A percentile compares a stretch with the other conserved stretches of the same genome.
Evolutionary conservation across 2,797 vertebrate genomes (phyloP).

Genomic region (Notolabrus celidotus): DNA sequence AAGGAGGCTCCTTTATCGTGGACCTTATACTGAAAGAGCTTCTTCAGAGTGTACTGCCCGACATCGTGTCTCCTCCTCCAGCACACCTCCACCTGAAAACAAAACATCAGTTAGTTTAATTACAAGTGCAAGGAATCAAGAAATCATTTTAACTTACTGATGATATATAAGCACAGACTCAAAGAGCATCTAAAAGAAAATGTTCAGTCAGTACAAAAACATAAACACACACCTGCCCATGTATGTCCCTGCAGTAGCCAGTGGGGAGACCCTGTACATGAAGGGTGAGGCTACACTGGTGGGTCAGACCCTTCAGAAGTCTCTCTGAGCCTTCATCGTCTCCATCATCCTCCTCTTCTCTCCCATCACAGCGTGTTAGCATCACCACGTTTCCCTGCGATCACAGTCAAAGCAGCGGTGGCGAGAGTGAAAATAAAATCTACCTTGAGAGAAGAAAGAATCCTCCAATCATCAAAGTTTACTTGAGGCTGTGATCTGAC

Average conservation of each 20-base stretch:
- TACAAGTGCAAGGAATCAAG: too few species aligned
- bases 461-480: background rate
- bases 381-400: slow-evolving; percentile 90
- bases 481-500: slow-evolving; percentile 56
- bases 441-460: too few species aligned
- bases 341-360: slow-evolving; percentile 79
- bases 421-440: background rate
- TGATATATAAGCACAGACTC: too few species aligned
- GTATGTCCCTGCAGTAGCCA: slow-evolving; percentile 95
- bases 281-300: slow-evolving; percentile 90
- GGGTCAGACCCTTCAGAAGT: slow-evolving; percentile 86
- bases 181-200: too few species aligned
- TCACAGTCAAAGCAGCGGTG: background rate
- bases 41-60: slow-evolving; percentile 58
- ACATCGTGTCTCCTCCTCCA: slow-evolving; percentile 76
- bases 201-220: too few species aligned
- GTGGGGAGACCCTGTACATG: slow-evolving; percentile 90
- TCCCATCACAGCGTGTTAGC: slow-evolving; percentile 85
- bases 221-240: slow-evolving; percentile 88
- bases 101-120: background rate
- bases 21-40: slow-evolving; percentile 94
- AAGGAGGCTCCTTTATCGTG: slow-evolving; percentile 92
- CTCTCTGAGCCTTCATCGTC: slow-evolving; percentile 85
- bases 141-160: too few species aligned
- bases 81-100: slow-evolving; percentile 89